Evolutionary conservation across 2,888 invertebrate genomes (phyloP).

Genomic region (Hirudinaria manillensis): DNA sequence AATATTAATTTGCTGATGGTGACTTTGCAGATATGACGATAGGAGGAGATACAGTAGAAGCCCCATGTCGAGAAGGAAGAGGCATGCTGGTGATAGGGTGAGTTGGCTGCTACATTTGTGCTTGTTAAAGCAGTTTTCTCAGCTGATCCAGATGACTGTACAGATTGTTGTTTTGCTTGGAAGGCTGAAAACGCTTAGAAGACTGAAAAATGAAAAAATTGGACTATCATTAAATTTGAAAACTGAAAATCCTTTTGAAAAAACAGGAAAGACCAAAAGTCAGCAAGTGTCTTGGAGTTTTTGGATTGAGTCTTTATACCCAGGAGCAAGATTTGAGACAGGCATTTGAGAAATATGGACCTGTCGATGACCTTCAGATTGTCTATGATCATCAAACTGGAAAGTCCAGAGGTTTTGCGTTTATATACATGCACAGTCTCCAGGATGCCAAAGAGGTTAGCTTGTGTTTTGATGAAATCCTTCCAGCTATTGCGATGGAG

Average conservation of each 20-base stretch:
- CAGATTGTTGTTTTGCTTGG: too few species aligned
- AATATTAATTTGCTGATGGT: neutral
- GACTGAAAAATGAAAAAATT: neutral
- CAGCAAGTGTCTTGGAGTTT: slow-evolving; percentile 84
- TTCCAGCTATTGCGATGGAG: neutral
- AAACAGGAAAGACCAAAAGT: slow-evolving; percentile 75
- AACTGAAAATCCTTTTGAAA: slow-evolving; percentile 12
- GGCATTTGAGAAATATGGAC: slow-evolving; percentile 85
- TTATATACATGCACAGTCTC: slow-evolving; percentile 81
- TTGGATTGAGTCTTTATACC: slow-evolving; percentile 85
- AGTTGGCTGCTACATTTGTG: slow-evolving; percentile 38
- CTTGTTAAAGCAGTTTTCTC: neutral
- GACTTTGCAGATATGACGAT: slow-evolving; percentile 54
- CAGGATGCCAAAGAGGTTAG: slow-evolving; percentile 74
- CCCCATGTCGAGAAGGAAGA: slow-evolving; percentile 73
- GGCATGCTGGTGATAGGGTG: slow-evolving; percentile 68
- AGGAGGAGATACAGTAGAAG: slow-evolving; percentile 55
- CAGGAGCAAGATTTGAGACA: slow-evolving; percentile 84
- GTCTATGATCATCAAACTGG: slow-evolving; percentile 85
- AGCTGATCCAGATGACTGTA: neutral
- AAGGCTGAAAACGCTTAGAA: too few species aligned
- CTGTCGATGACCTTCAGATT: slow-evolving; percentile 81
- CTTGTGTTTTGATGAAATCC: neutral
- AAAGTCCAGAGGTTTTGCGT: slow-evolving; percentile 88
- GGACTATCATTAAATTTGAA: slow-evolving; percentile 4